Evolutionary conservation across 2,113 vertebrate species (phyloP), one percentile per base, ranked within the genome.

Genomic region (Amphilophus citrinellus): DNA sequence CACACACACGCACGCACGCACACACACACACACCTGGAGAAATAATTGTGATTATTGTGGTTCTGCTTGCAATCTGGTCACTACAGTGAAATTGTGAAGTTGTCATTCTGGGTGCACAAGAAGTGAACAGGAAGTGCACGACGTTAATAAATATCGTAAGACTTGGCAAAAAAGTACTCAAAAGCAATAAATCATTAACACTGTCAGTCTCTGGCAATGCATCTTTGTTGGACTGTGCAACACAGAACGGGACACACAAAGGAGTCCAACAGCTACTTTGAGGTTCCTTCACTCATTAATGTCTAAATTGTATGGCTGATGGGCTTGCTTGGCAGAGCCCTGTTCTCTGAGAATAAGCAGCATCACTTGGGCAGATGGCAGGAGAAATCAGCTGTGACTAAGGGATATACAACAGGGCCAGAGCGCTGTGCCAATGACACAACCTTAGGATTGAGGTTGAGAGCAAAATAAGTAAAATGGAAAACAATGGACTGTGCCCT

Each of bases 281-380:
- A 87, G 77, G 76, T 81, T 82, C 81, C 87, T 87, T 60, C 35
- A 56, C 86, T 93, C 89, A 87, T 88, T 91, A 93, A 93, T 87
- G 90, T 92, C 91, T 92, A 89, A 92, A 92, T 91, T 59, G 84
- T 87, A 50, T 87, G 53, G 90, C 88, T 92, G 90, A 90, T 87
- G 91, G 61, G 83, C 77, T 22, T 24, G 89, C 78, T 90, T 90
- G 92, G 91, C 88, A 85, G 76, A 66, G 78, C 58, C 83, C 73
- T 53, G 68, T 91, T 86, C 90, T 82, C 58, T 88, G 90, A 87
- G 90, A 89, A 83, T 82, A 61, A 44, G 22, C 81, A 84, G 85
- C 84, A 73, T 90, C 81, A 75, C 83, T 88, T 84, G 83, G 87
- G 83, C 93, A 94, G 93, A 93, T 93, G 91, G 93, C 63, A 30